phyloP scores from a whole-genome alignment of 1,140 invertebrate genomes.

The silkworm (Bombyx mori) region DNA sequence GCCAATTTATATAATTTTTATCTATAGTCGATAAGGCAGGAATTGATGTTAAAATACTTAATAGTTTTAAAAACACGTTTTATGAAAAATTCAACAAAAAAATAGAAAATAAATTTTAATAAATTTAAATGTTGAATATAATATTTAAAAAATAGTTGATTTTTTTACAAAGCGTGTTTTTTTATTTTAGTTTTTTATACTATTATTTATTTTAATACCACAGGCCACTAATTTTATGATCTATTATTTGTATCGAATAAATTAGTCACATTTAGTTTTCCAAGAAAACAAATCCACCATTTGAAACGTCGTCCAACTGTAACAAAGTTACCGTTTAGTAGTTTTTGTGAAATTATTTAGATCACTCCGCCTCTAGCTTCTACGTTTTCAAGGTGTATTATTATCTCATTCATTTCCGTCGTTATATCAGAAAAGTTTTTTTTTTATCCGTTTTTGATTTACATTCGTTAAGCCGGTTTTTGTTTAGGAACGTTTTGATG shows the following conservation, averaged over 20 bases:
- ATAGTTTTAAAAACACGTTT: no score
- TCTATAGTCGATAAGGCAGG: no score
- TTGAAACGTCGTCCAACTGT: slow-evolving; percentile 10
- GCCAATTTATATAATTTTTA: no score
- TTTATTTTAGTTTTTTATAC: no score
- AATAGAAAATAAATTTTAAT: no score
- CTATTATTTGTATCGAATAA: slow-evolving; percentile 1
- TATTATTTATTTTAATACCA: no score
- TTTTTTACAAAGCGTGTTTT: no score
- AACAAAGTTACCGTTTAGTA: slow-evolving; percentile 18
- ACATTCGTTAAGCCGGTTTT: slow-evolving; percentile 9
- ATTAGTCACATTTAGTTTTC: slow-evolving; percentile 2
- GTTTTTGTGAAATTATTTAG: slow-evolving; percentile 25
- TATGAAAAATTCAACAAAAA: no score
- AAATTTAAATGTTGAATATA: no score
- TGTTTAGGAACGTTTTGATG: neutral
- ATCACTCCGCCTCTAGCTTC: slow-evolving; percentile 15
- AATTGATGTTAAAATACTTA: no score
- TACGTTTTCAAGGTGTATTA: slow-evolving; percentile 21
- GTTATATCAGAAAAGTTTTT: slow-evolving; percentile 27
- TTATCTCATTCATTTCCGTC: slow-evolving; percentile 31
- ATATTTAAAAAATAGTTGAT: no score
- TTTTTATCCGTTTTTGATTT: slow-evolving; percentile 9
- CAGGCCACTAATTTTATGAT: no score
- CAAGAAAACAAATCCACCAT: neutral